phyloP scores from a whole-genome alignment of 2,888 invertebrate genomes.

The Colostygia pectinataria region DNA sequence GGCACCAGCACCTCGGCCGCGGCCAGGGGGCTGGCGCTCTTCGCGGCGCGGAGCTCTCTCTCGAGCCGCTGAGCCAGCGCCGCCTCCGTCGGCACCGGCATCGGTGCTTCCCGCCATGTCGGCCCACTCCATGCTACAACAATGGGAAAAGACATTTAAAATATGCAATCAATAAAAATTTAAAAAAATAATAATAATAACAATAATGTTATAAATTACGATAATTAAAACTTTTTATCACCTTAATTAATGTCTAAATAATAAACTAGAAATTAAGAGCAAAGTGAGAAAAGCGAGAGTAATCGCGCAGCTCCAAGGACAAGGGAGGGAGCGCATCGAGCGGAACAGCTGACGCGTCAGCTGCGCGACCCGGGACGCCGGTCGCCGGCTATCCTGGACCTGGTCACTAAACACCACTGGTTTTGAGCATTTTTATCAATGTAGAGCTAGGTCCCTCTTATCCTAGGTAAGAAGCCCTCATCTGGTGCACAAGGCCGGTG shows the following conservation, averaged over 20 bases:
- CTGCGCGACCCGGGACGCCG: conserved; percentile 41
- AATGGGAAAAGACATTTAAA: conserved; percentile 50
- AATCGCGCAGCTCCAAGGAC: conserved; percentile 44
- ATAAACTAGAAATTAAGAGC: conserved; percentile 2
- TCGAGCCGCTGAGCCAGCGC: conserved; percentile 90
- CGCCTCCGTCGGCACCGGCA: conserved; percentile 83
- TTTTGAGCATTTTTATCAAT: neutral
- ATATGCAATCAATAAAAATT: too few relatives aligned
- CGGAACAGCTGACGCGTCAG: conserved; percentile 71
- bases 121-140: conserved; percentile 75
- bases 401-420: neutral
- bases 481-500: conserved; percentile 35
- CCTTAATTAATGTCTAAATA: too few relatives aligned
- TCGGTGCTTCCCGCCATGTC: conserved; percentile 74
- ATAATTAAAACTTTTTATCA: too few relatives aligned
- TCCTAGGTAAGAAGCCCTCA: neutral
- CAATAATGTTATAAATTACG: too few relatives aligned
- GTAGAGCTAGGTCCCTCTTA: neutral
- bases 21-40: conserved; percentile 89
- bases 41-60: conserved; percentile 90
- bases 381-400: conserved; percentile 19
- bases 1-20: conserved; percentile 94
- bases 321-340: conserved; percentile 54
- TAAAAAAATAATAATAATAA: neutral
- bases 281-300: conserved; percentile 32